A percentile compares a stretch with the other conserved stretches of the same genome.
Evolutionary conservation across 2,113 vertebrate genomes (phyloP).

Genomic region (Scolopax mira): DNA sequence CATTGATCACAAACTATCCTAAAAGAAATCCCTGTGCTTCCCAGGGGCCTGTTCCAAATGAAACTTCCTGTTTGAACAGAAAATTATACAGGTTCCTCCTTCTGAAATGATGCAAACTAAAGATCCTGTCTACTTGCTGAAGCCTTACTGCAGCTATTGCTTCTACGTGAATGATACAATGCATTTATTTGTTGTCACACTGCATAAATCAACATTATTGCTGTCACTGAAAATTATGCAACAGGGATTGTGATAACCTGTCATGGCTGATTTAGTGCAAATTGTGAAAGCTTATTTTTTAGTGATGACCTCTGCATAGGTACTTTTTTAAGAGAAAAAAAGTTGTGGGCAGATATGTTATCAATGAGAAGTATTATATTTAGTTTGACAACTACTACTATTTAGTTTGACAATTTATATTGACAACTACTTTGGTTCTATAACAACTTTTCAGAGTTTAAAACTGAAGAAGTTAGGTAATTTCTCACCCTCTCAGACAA

Average conservation of each 20-base stretch:
- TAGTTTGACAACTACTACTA: too few relatives aligned
- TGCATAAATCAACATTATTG: neutral
- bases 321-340: neutral
- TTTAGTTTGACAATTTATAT: neutral
- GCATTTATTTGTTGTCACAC: neutral
- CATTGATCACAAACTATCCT: neutral
- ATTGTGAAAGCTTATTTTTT: neutral
- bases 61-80: neutral
- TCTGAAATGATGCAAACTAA: neutral
- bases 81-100: neutral
- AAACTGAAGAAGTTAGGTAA: neutral
- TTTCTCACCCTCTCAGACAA: neutral
- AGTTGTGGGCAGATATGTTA: neutral
- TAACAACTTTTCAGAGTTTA: neutral
- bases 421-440: neutral
- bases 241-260: neutral
- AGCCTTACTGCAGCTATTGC: neutral
- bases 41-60: neutral
- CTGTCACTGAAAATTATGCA: neutral
- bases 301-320: neutral
- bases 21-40: neutral
- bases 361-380: neutral
- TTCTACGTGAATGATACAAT: neutral
- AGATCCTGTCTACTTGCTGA: neutral
- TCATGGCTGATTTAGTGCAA: neutral